Conservation (phyloP, 2,797 vertebrate genomes). For the Rhynchotus rufescens region DNA sequence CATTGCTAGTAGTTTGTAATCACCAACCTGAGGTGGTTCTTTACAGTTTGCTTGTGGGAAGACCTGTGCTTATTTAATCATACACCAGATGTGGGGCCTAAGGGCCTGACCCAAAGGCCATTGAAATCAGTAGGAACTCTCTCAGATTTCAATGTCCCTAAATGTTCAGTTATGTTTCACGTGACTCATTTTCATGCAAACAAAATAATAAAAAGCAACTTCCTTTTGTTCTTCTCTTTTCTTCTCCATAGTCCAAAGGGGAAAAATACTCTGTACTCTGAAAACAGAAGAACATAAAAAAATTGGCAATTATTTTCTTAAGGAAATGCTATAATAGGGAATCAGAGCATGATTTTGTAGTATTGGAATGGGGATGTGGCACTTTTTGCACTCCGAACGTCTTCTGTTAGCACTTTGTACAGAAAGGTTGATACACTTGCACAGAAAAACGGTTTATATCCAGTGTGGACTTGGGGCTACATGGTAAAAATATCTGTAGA, state of each 20-base stretch:
- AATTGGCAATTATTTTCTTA: not conserved
- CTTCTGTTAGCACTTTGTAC: not conserved
- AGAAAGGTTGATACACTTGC: not conserved
- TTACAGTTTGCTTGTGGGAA: conserved; percentile 5
- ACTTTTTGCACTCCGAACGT: not conserved
- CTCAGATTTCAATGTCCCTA: not conserved
- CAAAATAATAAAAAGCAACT: not conserved
- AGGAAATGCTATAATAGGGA: not conserved
- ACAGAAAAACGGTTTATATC: not conserved
- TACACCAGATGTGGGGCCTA: not conserved
- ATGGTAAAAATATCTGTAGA: conserved; percentile 24
- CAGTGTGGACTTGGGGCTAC: not conserved
- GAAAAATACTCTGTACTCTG: not conserved
- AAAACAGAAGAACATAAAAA: not conserved
- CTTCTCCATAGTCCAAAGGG: not conserved
- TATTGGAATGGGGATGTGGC: not conserved
- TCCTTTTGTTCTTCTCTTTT: not conserved
- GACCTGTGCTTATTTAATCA: conserved; percentile 13
- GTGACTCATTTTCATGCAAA: not conserved
- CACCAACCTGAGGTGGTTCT: not conserved
- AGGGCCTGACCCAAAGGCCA: conserved; percentile 40
- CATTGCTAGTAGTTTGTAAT: not conserved
- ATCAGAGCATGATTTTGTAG: not conserved
- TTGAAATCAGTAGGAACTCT: conserved; percentile 32
- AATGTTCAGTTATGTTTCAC: not conserved